Evolutionary conservation across 1,140 invertebrate genomes (phyloP).

Genomic region (Zaprionus ornatus): DNA sequence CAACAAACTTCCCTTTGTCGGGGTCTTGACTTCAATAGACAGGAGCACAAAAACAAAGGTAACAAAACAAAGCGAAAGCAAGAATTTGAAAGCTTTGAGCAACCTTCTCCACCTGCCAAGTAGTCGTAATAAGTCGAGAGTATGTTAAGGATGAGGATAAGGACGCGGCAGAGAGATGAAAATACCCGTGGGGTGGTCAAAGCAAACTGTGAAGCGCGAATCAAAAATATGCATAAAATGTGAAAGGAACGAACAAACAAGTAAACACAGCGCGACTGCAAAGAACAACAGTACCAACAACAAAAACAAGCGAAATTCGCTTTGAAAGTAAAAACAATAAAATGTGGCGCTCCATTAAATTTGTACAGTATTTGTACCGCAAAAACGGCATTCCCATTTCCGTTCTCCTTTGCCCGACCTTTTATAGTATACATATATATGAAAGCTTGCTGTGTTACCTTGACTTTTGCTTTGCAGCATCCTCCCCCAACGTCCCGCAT

Average conservation of each 20-base stretch:
- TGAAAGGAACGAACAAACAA: conserved; percentile 50
- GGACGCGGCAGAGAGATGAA: conserved; percentile 43
- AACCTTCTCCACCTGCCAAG: not conserved
- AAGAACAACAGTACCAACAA: conserved; percentile 35
- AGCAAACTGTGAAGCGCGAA: conserved; percentile 58
- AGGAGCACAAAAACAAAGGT: conserved; percentile 21
- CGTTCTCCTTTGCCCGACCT: conserved; percentile 8
- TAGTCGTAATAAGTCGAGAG: not conserved
- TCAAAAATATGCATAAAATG: conserved; percentile 75
- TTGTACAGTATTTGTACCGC: conserved; percentile 56
- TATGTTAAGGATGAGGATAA: conserved; percentile 4
- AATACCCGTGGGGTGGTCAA: conserved; percentile 36
- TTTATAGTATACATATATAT: conserved; percentile 7
- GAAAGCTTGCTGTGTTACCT: conserved; percentile 17
- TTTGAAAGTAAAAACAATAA: conserved; percentile 69
- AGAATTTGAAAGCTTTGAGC: not conserved
- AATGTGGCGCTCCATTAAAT: conserved; percentile 79
- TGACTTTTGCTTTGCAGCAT: conserved; percentile 19
- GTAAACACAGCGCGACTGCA: conserved; percentile 61
- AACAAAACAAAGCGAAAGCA: conserved; percentile 15
- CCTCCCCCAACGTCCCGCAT: not conserved
- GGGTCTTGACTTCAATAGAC: conserved; percentile 20
- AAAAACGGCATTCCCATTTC: conserved; percentile 39
- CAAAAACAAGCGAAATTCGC: conserved; percentile 38
- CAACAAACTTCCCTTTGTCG: conserved; percentile 42